A percentile compares a stretch with the other conserved stretches of the same genome.
phyloP scores from a whole-genome alignment of 2,797 vertebrate genomes.

The Anisognathus igniventris region DNA sequence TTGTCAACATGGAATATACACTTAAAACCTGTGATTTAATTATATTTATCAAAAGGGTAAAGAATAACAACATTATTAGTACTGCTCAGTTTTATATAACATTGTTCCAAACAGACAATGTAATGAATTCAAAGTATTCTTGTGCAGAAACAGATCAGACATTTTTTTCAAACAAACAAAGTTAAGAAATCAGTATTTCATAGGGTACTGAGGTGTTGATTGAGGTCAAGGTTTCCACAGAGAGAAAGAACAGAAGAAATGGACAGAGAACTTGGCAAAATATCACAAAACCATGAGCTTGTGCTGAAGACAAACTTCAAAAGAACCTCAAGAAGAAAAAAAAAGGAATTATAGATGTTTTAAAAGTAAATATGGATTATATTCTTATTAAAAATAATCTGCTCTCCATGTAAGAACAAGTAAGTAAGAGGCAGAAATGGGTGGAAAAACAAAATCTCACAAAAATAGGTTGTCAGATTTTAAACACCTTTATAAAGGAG shows the following conservation, averaged over 20 bases:
- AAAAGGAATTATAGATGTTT: neutral
- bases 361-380: neutral
- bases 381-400: neutral
- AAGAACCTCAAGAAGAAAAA: neutral
- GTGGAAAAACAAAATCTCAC: neutral
- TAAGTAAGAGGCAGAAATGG: neutral
- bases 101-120: neutral
- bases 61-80: neutral
- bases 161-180: neutral
- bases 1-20: neutral
- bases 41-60: neutral
- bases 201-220: neutral
- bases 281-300: neutral
- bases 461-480: neutral
- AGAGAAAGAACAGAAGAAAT: neutral
- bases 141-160: neutral
- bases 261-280: neutral
- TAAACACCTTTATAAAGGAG: neutral
- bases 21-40: neutral
- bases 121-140: neutral
- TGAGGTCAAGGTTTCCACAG: neutral
- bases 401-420: neutral
- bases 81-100: neutral
- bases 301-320: neutral
- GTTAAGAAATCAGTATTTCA: neutral